Percentiles rank a stretch among this genome's conserved stretches.
Conservation (phyloP, 2,113 vertebrate species). For the Leucopsar rothschildi region DNA sequence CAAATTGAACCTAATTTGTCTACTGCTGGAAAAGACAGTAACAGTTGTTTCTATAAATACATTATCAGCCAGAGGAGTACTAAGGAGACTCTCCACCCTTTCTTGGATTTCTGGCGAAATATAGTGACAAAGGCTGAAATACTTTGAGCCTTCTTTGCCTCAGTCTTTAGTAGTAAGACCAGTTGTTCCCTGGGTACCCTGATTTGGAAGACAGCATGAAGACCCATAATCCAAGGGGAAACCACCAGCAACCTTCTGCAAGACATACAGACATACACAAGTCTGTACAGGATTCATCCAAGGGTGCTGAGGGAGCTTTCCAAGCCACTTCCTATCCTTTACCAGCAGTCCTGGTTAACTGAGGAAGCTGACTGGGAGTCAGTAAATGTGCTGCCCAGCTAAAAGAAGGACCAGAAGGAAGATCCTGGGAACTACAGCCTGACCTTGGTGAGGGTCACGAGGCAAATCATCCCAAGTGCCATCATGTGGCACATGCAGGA, state of each 20-base stretch:
- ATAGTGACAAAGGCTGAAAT: background rate
- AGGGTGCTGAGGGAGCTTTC: background rate
- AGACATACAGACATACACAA: background rate
- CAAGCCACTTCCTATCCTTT: background rate
- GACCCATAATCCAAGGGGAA: background rate
- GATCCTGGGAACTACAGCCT: background rate
- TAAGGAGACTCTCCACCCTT: background rate
- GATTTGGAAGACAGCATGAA: background rate
- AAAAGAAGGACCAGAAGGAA: background rate
- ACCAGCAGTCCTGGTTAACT: background rate
- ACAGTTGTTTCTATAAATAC: background rate
- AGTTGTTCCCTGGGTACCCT: background rate
- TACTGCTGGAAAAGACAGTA: background rate
- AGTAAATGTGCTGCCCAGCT: background rate
- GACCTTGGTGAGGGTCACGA: accelerated
- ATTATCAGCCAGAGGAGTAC: background rate
- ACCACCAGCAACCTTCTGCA: background rate
- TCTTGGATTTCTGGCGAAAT: background rate
- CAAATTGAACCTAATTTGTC: background rate
- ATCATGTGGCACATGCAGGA: background rate
- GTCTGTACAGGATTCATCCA: background rate
- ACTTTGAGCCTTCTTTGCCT: background rate
- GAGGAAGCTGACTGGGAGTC: background rate
- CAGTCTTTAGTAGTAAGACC: background rate
- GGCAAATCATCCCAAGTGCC: background rate